Conservation (phyloP, 1,140 invertebrate species). For the Penaeus indicus region DNA sequence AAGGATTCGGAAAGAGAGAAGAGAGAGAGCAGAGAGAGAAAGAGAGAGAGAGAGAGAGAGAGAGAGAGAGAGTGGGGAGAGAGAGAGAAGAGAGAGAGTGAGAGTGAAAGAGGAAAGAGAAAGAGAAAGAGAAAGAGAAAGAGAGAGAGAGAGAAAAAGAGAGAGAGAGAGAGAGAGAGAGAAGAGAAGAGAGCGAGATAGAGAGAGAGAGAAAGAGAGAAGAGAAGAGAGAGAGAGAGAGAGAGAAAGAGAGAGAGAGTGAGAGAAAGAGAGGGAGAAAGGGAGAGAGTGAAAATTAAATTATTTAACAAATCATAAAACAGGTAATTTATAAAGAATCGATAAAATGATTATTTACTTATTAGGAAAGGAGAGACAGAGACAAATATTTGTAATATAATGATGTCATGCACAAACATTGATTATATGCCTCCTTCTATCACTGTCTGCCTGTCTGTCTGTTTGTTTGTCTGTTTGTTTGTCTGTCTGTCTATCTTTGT, state of each 20-base stretch:
- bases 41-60: neutral
- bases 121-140: no score
- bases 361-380: no score
- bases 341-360: no score
- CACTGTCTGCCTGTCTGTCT: no score
- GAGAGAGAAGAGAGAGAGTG: neutral
- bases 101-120: no score
- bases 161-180: neutral
- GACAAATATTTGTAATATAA: slow-evolving; percentile 16
- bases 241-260: neutral
- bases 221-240: neutral
- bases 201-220: neutral
- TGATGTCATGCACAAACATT: neutral
- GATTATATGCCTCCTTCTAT: neutral
- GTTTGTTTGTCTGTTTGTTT: no score
- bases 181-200: neutral
- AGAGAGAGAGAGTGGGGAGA: neutral
- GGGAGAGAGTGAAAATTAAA: no score
- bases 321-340: no score
- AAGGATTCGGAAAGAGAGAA: neutral
- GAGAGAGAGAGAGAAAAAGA: neutral
- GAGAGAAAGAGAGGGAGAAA: neutral
- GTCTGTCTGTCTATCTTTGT: no score
- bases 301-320: no score
- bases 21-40: neutral